A percentile compares a stretch with the other conserved stretches of the same genome.
These are phyloP conservation scores for Erithacus rubecula DNA, from an alignment of 2,797 vertebrate species.

Conservation along the genomic window DNA sequence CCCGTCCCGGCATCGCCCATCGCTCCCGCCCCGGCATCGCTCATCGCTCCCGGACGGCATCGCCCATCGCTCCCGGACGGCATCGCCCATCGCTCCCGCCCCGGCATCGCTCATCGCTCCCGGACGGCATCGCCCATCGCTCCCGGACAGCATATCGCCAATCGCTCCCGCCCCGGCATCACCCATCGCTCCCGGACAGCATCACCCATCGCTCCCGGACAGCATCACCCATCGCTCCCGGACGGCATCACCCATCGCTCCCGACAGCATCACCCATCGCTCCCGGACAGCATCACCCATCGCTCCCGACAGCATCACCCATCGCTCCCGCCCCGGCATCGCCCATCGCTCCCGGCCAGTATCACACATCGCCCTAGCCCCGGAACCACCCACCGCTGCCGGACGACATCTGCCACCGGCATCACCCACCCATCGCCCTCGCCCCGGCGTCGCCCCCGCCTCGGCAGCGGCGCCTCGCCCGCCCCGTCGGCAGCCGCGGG, in stretches of 20 bases:
- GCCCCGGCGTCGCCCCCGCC: neutral
- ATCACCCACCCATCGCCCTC: neutral
- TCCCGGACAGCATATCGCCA: neutral
- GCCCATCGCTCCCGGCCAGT: neutral
- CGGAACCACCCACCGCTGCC: too few species aligned
- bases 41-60: neutral
- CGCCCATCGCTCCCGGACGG: fast-evolving
- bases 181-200: too few species aligned
- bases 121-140: neutral
- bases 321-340: neutral
- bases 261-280: neutral
- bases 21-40: too few species aligned
- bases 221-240: neutral
- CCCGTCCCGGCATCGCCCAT: too few species aligned
- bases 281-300: neutral
- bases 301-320: neutral
- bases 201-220: neutral
- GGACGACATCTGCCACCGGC: too few species aligned
- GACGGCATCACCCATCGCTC: neutral
- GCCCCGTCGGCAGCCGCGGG: neutral
- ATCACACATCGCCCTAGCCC: neutral
- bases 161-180: neutral
- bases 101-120: neutral
- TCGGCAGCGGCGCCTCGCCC: neutral
- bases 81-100: neutral